Evolutionary conservation across 2,888 invertebrate genomes (phyloP).

Genomic region (Pseudolycoriella hygida): DNA sequence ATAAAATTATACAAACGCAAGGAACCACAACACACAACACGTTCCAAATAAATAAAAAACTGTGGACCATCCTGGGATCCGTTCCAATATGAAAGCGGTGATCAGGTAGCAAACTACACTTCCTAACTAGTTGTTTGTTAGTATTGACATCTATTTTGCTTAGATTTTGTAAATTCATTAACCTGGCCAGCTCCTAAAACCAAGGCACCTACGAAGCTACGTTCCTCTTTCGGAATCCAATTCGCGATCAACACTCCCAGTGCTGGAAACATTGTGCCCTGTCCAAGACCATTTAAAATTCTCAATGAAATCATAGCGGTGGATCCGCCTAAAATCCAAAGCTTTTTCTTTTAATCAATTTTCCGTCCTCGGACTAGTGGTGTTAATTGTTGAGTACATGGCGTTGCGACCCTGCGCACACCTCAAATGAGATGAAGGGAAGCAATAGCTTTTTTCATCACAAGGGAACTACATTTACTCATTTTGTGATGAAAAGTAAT

Average conservation of each 20-base stretch:
- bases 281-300: background rate
- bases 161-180: background rate
- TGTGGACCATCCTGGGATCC: background rate
- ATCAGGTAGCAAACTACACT: background rate
- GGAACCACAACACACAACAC: background rate
- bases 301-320: background rate
- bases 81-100: background rate
- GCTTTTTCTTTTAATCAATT: too few species aligned
- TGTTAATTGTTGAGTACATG: too few species aligned
- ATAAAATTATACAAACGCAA: background rate
- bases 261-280: background rate
- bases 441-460: too few species aligned
- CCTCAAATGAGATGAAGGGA: too few species aligned
- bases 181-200: background rate
- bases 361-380: too few species aligned
- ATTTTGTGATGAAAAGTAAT: too few species aligned
- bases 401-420: too few species aligned
- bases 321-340: background rate
- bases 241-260: constrained; percentile 32
- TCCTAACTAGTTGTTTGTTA: background rate
- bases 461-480: too few species aligned
- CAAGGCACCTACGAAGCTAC: background rate
- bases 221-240: background rate
- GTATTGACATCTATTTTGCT: background rate
- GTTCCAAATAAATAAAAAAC: background rate